phyloP scores from a whole-genome alignment of 2,797 vertebrate species.

The Chrysocyon brachyurus region DNA sequence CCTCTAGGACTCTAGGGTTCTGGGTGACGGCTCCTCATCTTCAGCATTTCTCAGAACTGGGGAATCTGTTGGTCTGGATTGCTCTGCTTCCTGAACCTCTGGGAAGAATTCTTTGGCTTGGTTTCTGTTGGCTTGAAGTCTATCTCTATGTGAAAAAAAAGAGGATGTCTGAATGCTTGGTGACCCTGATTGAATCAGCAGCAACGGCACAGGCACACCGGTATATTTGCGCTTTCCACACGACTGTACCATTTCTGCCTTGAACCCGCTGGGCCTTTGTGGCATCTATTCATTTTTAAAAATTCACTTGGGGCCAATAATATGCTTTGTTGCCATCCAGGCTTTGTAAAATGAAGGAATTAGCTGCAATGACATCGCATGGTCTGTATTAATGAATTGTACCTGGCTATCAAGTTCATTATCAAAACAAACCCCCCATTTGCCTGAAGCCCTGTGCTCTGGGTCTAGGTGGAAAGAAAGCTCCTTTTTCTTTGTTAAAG shows the following conservation, averaged over 20 bases:
- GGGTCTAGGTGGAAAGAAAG: slow-evolving; percentile 33
- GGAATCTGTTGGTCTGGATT: background rate
- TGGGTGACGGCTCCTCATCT: accelerated
- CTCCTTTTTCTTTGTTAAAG: slow-evolving; percentile 51
- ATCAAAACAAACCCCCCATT: background rate
- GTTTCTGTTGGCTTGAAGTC: background rate
- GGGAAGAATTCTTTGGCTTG: background rate
- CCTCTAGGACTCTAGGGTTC: background rate
- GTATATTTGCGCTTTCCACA: accelerated
- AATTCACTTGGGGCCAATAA: background rate
- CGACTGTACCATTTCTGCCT: background rate
- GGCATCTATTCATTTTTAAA: background rate
- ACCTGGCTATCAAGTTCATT: slow-evolving; percentile 35
- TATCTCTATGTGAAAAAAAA: background rate
- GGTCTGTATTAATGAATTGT: slow-evolving; percentile 8
- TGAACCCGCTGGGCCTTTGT: background rate
- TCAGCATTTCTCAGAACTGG: background rate
- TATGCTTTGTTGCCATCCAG: slow-evolving; percentile 26
- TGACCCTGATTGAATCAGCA: background rate
- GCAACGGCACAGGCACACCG: background rate
- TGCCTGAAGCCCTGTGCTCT: background rate
- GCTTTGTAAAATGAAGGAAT: slow-evolving; percentile 50
- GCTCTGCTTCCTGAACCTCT: background rate
- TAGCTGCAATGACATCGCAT: background rate
- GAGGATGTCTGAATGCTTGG: background rate